Percentiles rank a stretch among this genome's conserved stretches.
phyloP scores from a whole-genome alignment of 2,888 invertebrate species.

The Parthenolecanium corni region DNA sequence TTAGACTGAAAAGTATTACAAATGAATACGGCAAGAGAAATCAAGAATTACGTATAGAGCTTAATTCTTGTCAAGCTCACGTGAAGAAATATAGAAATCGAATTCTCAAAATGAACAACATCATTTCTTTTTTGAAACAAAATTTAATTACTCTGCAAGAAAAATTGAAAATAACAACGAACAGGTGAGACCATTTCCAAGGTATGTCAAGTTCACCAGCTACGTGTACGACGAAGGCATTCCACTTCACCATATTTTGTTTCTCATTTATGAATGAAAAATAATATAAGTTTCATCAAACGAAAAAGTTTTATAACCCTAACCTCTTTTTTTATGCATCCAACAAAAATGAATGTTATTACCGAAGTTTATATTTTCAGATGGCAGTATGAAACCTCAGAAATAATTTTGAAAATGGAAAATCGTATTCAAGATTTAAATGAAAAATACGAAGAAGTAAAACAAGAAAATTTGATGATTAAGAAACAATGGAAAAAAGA shows the following conservation, averaged over 20 bases:
- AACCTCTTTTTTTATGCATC: too few relatives aligned
- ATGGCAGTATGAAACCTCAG: neutral
- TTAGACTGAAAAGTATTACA: neutral
- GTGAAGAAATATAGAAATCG: constrained; percentile 1
- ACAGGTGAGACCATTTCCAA: neutral
- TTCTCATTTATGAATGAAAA: too few relatives aligned
- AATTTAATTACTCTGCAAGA: constrained; percentile 2
- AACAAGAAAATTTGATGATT: constrained; percentile 9
- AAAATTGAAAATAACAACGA: neutral
- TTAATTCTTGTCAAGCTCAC: neutral
- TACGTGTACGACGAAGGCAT: neutral
- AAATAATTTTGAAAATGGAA: constrained; percentile 5
- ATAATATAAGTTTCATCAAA: too few relatives aligned
- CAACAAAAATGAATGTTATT: too few relatives aligned
- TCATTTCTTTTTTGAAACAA: constrained; percentile 1
- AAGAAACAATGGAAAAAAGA: neutral
- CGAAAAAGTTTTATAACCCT: too few relatives aligned
- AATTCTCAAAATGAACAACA: neutral
- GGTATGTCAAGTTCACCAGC: neutral
- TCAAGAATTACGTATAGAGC: neutral
- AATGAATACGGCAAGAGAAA: neutral
- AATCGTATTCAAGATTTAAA: constrained; percentile 2
- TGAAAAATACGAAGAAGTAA: neutral
- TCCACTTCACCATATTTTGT: too few relatives aligned
- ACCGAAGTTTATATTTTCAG: too few relatives aligned